phyloP scores from a whole-genome alignment of 1,140 invertebrate genomes.

The Lysiphlebus fabarum region DNA sequence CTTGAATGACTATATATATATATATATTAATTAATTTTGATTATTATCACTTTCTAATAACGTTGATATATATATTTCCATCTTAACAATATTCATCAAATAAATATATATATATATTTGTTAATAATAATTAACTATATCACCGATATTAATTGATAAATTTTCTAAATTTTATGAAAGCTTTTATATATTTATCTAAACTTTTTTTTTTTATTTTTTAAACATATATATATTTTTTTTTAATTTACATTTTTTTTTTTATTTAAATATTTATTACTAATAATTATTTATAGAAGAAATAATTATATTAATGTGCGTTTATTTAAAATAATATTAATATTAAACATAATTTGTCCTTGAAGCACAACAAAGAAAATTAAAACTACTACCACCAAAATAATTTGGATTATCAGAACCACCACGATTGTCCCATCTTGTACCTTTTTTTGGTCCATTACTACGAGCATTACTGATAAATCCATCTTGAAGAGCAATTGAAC shows the following conservation, averaged over 20 bases:
- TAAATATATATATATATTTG: slow-evolving; percentile 15
- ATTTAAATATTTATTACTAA: background rate
- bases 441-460: slow-evolving; percentile 42
- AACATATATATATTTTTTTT: background rate
- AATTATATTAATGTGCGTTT: background rate
- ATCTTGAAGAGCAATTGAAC: slow-evolving; percentile 45
- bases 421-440: slow-evolving; percentile 44
- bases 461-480: slow-evolving; percentile 36
- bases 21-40: slow-evolving; percentile 1
- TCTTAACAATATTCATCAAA: slow-evolving; percentile 8
- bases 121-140: background rate
- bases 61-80: background rate
- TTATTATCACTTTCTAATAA: slow-evolving; percentile 3
- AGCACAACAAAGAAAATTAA: slow-evolving; percentile 51
- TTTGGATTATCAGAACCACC: slow-evolving; percentile 40
- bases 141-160: too few species aligned
- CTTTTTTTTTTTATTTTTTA: too few species aligned
- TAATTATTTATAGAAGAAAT: background rate
- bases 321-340: slow-evolving; percentile 19
- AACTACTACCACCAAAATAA: slow-evolving; percentile 44
- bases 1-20: slow-evolving; percentile 1
- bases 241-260: background rate
- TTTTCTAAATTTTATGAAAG: too few species aligned
- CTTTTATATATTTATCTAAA: too few species aligned
- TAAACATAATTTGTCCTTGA: slow-evolving; percentile 50